Evolutionary conservation across 23 tunicate species (phyloP), one percentile per base, ranked within the genome.

Genomic region (Halocynthia aurantium): DNA sequence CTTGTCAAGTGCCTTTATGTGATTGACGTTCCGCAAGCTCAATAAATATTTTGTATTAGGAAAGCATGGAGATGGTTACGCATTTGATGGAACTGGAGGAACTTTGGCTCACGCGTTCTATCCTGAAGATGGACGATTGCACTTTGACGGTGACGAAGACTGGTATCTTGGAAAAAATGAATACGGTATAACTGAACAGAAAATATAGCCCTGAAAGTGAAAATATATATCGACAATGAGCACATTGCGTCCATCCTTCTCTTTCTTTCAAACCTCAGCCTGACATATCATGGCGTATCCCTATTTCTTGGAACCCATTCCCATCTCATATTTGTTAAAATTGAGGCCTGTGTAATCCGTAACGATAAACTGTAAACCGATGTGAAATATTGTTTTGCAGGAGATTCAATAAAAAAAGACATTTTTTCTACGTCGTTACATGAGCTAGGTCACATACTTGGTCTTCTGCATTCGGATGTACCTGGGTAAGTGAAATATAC

Each of bases 21-120:
- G n/a, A n/a, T n/a, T n/a, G 44, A 31, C 44, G 44, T 31, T 31
- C 44, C 4, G 44, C 44, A 31, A 31, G 44, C 44, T 6, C 6
- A 57, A 18, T 12, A 61, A 13, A 72, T 31, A 31, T 31, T 31
- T 31, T 31, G 15, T 19, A 40, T 7, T 52, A 87, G 93, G 80
- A 49, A 77, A 82, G 22, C 93, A 87, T 51, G 86, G 86, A 22
- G 96, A 89, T 61, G 88, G 85, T 7, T 89, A 73, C 76, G 50
- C 76, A 10, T 89, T 89, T 73, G 96, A 89, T 69, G 96, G 96
- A 7, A 31, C 10, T 15, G 88, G 88, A 22, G 84, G 84, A 7
- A 84, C 85, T 44, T 79, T 89, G 11, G 96, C 88, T 53, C 96
- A 89, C 54, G 96, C 96, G 10, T 89, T 89, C 61, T 89, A 89